Conservation (phyloP, 2,113 vertebrate species). For the Caranx ignobilis region DNA sequence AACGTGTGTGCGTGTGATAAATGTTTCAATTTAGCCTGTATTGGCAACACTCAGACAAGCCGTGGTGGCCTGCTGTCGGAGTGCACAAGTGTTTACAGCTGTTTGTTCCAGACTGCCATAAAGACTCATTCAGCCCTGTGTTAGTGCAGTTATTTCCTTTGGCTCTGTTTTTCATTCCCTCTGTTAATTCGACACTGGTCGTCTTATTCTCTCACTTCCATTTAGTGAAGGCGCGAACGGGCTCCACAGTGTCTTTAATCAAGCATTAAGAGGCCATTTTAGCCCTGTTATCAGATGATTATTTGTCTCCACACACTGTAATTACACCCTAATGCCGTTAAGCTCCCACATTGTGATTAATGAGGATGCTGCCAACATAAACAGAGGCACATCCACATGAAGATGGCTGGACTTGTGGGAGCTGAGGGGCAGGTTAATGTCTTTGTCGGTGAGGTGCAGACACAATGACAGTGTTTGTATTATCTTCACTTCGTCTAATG, state of each 20-base stretch:
- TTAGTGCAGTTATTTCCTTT: constrained; percentile 35
- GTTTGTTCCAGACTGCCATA: constrained; percentile 10
- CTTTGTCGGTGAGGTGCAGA: not conserved
- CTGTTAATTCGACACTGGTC: constrained; percentile 14
- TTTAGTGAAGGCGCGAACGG: constrained; percentile 21
- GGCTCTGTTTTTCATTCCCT: constrained; percentile 15
- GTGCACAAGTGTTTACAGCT: constrained; percentile 7
- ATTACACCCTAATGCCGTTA: constrained; percentile 60
- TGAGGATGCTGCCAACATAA: constrained; percentile 18
- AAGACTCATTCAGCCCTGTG: constrained; percentile 28
- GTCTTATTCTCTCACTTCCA: constrained; percentile 17
- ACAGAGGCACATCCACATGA: constrained; percentile 6
- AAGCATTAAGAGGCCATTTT: constrained; percentile 55
- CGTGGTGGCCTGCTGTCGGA: constrained; percentile 14
- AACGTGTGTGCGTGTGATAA: constrained; percentile 1
- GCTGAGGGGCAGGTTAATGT: not conserved
- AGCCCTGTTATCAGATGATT: constrained; percentile 62
- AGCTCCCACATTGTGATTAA: constrained; percentile 63
- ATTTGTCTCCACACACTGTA: constrained; percentile 70
- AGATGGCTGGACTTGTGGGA: constrained; percentile 6
- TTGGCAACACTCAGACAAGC: not conserved
- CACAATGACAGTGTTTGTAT: not conserved
- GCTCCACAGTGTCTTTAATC: constrained; percentile 34
- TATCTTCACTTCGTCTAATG: not conserved
- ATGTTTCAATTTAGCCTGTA: constrained; percentile 15